Base-by-base conservation (phyloP, 53 echinoderm and acorn worm genomes). In the Stichopus horrens region DNA sequence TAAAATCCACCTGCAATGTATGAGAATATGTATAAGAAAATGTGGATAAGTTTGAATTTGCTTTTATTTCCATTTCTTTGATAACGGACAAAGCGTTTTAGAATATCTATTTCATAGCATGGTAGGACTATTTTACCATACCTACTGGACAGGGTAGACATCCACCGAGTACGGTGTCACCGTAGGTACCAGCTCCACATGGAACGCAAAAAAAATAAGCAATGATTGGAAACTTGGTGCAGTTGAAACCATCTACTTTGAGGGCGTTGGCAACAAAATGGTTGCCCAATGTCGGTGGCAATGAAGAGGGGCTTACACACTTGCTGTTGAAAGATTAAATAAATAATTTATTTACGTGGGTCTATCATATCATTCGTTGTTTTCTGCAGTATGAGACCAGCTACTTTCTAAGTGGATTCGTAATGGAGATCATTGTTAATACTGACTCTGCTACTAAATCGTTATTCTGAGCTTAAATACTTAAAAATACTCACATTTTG, bases 1-100 rank as follows among this genome's bases (percentile, higher is more conserved):
- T 52, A 82, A 57, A 82, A 82, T 55, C 83, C 83, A 82, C 83
- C 83, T 82, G 76, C 6, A 68, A 8, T 65, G 66, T 9, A 65
- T 9, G 66, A 8, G 20, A 19, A 76, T n/a, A n/a, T n/a, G n/a
- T n/a, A n/a, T n/a, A n/a, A n/a, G n/a, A n/a, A n/a, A n/a, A n/a
- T n/a, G n/a, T n/a, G n/a, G n/a, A n/a, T n/a, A n/a, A n/a, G n/a
- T n/a, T n/a, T n/a, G n/a, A n/a, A n/a, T n/a, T n/a, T n/a, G n/a
- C n/a, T 37, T 37, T 37, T 2, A 37, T 37, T 37, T 37, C 1
- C 37, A 37, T 37, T 37, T 1, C 37, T 37, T 0, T 37, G 37
- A 37, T 37, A 37, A 37, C 1, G 37, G 2, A 2, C 37, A 37
- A 37, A 37, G 2, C 37, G 37, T 37, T 2, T 37, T 37, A 1